phyloP scores from a whole-genome alignment of 1,140 invertebrate species.

The Caligus rogercresseyi region DNA sequence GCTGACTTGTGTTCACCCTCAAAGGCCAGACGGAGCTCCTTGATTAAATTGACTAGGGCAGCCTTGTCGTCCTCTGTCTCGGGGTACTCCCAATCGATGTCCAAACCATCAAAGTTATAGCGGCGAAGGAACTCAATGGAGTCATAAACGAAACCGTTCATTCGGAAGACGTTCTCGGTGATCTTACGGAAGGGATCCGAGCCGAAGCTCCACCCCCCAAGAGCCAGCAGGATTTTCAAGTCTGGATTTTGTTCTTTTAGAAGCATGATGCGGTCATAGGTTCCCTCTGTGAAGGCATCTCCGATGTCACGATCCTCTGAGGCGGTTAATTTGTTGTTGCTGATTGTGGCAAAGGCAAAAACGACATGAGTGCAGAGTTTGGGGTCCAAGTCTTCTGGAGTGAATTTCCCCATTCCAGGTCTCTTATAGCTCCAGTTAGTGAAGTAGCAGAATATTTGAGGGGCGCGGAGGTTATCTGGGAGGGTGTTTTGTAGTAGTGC shows the following conservation, averaged over 20 bases:
- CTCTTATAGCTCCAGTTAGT: conserved; percentile 85
- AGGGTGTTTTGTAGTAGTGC: neutral
- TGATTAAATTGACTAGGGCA: conserved; percentile 57
- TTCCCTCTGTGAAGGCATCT: conserved; percentile 35
- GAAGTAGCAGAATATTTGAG: conserved; percentile 76
- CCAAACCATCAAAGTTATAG: conserved; percentile 82
- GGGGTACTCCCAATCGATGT: conserved; percentile 73
- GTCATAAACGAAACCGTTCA: conserved; percentile 88
- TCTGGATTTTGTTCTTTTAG: conserved; percentile 74
- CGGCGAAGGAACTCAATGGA: conserved; percentile 77
- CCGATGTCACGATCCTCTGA: conserved; percentile 48
- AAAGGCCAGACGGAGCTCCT: conserved; percentile 67
- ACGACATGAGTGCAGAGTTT: conserved; percentile 74
- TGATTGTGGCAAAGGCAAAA: conserved; percentile 66
- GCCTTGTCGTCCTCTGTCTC: conserved; percentile 62
- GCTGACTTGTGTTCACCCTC: conserved; percentile 66
- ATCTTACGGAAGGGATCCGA: conserved; percentile 80
- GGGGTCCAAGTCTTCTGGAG: conserved; percentile 66
- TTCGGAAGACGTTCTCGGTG: conserved; percentile 69
- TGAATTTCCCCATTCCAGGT: conserved; percentile 62
- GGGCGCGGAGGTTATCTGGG: conserved; percentile 22
- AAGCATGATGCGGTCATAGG: conserved; percentile 60
- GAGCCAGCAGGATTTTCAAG: conserved; percentile 70
- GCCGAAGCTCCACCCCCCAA: conserved; percentile 86
- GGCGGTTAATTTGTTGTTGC: conserved; percentile 51